phyloP scores from a whole-genome alignment of 2,113 vertebrate genomes.

The Erythrocercus mccallii region DNA sequence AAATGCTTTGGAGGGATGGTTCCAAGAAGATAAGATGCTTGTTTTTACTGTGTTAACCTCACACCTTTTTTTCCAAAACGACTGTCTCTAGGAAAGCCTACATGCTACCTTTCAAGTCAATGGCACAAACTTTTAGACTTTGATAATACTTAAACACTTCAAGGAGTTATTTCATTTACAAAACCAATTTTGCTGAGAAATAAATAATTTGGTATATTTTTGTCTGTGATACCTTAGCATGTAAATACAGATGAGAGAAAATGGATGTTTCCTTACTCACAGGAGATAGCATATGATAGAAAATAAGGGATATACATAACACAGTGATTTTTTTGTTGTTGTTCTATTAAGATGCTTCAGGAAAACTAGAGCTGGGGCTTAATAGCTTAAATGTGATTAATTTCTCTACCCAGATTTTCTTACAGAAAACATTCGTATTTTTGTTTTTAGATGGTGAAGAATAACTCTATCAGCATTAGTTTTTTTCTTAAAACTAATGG shows the following conservation, averaged over 20 bases:
- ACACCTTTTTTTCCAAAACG: not conserved
- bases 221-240: not conserved
- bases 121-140: not conserved
- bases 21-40: not conserved
- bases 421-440: not conserved
- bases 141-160: not conserved
- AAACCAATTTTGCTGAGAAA: not conserved
- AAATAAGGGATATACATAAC: not conserved
- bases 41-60: not conserved
- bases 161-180: not conserved
- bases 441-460: not conserved
- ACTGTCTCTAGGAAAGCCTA: not conserved
- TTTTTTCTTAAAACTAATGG: not conserved
- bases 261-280: not conserved
- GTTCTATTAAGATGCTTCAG: not conserved
- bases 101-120: not conserved
- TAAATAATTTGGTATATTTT: not conserved
- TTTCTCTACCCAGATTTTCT: not conserved
- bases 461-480: not conserved
- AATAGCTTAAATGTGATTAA: not conserved
- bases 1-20: not conserved
- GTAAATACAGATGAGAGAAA: not conserved
- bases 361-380: not conserved
- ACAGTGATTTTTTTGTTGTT: not conserved
- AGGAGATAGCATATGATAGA: not conserved